Evolutionary conservation across 2,888 invertebrate species (phyloP).

Genomic region (Creontiades dilutus): DNA sequence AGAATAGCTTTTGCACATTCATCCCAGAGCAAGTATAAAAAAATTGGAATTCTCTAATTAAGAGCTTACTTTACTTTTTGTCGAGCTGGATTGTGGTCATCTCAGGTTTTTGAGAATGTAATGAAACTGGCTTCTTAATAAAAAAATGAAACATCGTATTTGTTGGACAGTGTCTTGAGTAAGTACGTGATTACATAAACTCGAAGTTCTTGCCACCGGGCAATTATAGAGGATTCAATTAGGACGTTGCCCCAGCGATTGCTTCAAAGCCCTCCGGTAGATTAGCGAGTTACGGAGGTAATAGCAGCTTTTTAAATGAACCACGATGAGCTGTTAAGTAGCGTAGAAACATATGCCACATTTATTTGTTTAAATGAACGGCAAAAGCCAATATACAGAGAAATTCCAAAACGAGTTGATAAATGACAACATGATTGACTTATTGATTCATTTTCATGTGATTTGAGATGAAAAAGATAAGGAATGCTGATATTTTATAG

Average conservation of each 20-base stretch:
- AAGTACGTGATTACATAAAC: not conserved
- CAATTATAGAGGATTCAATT: not conserved
- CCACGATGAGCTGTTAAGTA: too few species aligned
- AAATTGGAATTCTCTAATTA: not conserved
- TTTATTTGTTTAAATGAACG: too few species aligned
- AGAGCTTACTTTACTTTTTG: too few species aligned
- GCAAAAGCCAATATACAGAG: too few species aligned
- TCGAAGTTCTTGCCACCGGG: not conserved
- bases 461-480: too few species aligned
- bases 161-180: not conserved
- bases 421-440: too few species aligned
- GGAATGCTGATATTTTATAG: too few species aligned
- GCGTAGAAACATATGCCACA: too few species aligned
- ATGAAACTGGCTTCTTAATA: not conserved
- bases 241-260: not conserved
- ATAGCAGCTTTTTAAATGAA: too few species aligned
- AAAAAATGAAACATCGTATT: not conserved
- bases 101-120: not conserved
- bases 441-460: too few species aligned
- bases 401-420: too few species aligned
- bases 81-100: not conserved
- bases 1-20: not conserved
- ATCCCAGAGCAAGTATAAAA: not conserved
- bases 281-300: not conserved
- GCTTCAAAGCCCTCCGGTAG: not conserved